Evolutionary conservation across 92 coral and sea anemone genomes (phyloP).

Genomic region (Umimayanthus chanpuru): DNA sequence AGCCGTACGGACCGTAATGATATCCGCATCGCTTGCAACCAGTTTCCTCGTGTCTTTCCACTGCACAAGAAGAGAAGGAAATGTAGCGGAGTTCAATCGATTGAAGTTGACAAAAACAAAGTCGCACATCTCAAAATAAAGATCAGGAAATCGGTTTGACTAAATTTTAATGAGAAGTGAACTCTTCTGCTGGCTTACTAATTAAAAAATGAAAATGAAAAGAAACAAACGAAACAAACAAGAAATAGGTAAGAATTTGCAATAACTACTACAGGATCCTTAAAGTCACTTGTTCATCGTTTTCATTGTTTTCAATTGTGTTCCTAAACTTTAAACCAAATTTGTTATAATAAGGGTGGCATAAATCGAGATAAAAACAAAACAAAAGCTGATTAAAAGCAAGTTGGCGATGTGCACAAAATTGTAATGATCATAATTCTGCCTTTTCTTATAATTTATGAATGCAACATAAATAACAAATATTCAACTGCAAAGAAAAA

Average conservation of each 20-base stretch:
- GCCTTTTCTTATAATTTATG: no score
- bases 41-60: constrained; percentile 17
- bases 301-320: not conserved
- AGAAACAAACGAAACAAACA: not conserved
- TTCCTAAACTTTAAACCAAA: not conserved
- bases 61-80: not conserved
- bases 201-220: not conserved
- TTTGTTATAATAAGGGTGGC: no score
- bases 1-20: constrained; percentile 20
- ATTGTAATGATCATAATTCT: no score
- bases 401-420: no score
- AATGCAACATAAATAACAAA: no score
- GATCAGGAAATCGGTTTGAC: no score
- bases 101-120: no score
- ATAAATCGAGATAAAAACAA: no score
- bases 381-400: not conserved
- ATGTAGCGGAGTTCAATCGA: not conserved
- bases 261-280: not conserved
- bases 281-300: not conserved
- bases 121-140: no score
- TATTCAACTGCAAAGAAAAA: no score
- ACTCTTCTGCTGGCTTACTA: not conserved
- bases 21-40: constrained; percentile 8
- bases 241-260: not conserved
- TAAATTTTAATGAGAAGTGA: not conserved